Evolutionary conservation across 2,888 invertebrate species (phyloP).

Genomic region (Coecobrya sp.): DNA sequence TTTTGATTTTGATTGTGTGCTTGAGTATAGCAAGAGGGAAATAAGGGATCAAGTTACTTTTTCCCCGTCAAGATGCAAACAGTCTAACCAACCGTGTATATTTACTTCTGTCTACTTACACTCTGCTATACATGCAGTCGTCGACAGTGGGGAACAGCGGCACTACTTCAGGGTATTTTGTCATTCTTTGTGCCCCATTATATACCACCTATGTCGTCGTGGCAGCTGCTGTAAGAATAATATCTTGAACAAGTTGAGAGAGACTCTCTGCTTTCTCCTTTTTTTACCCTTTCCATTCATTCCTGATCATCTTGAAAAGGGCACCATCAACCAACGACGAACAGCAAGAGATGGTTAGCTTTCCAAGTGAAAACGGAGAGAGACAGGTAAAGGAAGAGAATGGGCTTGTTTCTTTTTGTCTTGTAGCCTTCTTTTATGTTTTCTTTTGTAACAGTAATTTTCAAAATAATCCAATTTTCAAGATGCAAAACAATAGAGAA

Average conservation of each 20-base stretch:
- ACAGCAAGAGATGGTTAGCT: constrained; percentile 26
- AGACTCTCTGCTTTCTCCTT: not conserved
- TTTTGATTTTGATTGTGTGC: not conserved
- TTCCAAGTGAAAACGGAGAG: not conserved
- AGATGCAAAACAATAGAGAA: constrained; percentile 33
- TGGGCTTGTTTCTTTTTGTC: not conserved
- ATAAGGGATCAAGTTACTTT: not conserved
- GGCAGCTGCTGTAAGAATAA: constrained; percentile 24
- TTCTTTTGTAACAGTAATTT: constrained; percentile 30
- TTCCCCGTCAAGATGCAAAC: not conserved
- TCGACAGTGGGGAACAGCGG: not conserved
- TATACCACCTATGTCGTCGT: not conserved
- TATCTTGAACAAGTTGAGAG: not conserved
- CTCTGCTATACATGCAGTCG: not conserved
- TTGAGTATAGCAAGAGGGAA: not conserved
- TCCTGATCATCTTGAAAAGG: constrained; percentile 36
- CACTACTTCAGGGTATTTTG: constrained; percentile 36
- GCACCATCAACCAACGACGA: constrained; percentile 16
- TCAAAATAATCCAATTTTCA: constrained; percentile 50
- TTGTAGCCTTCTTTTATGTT: not conserved
- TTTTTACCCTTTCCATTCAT: not conserved
- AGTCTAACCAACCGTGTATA: not conserved
- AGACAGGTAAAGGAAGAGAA: not conserved
- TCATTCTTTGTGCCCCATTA: constrained; percentile 34
- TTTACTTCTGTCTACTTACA: not conserved